phyloP scores from a whole-genome alignment of 2,797 vertebrate species.

The Vespertilio murinus region DNA sequence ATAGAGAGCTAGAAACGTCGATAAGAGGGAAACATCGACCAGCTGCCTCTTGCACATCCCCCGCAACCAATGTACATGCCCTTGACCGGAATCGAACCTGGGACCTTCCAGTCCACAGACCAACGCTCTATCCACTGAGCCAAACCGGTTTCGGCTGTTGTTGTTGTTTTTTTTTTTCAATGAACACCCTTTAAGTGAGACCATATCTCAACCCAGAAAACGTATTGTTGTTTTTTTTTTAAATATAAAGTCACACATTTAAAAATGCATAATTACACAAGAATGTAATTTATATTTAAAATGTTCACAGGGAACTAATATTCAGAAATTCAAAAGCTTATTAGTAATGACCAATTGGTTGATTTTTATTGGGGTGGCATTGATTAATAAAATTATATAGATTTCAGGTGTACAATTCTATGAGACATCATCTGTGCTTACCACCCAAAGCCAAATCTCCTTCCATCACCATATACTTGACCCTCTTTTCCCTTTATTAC shows the following conservation, averaged over 20 bases:
- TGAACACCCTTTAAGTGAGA: not conserved
- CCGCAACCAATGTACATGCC: too few relatives aligned
- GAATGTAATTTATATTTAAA: conserved; percentile 17
- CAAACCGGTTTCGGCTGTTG: too few relatives aligned
- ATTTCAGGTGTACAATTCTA: not conserved
- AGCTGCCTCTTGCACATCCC: too few relatives aligned
- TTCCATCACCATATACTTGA: not conserved
- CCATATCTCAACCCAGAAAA: not conserved
- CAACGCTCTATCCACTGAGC: too few relatives aligned
- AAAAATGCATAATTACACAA: not conserved
- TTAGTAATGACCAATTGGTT: not conserved
- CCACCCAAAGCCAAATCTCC: not conserved
- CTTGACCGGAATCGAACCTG: too few relatives aligned
- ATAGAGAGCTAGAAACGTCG: too few relatives aligned
- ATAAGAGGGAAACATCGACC: too few relatives aligned
- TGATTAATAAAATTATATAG: not conserved
- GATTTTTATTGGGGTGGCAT: not conserved
- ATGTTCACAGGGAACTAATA: not conserved
- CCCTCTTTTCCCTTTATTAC: not conserved
- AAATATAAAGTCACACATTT: not conserved
- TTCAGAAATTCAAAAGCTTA: not conserved
- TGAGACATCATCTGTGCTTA: not conserved
- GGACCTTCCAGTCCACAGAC: too few relatives aligned
- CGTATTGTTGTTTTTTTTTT: not conserved
- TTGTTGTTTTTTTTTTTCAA: not conserved